Conservation (phyloP, 2,888 invertebrate genomes). For the Didymodactylos carnosus region DNA sequence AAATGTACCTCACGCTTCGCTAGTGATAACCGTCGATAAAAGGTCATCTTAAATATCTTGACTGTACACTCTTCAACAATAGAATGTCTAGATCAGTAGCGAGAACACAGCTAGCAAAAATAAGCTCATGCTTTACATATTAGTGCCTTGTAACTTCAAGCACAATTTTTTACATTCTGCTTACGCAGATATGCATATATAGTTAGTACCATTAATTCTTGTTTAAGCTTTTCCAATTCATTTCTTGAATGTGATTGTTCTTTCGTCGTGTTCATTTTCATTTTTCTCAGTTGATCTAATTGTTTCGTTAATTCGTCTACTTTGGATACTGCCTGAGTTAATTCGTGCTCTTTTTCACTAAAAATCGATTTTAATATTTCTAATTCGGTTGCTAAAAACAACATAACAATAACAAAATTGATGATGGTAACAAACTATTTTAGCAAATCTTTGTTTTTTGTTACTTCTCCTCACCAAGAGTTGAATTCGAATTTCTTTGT, state of each 20-base stretch:
- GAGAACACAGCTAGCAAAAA: too few species aligned
- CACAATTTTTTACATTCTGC: not conserved
- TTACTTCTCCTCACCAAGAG: slow-evolving; percentile 22
- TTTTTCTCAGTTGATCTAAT: slow-evolving; percentile 62
- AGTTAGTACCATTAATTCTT: slow-evolving; percentile 60
- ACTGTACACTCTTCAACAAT: too few species aligned
- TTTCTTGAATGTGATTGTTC: slow-evolving; percentile 31
- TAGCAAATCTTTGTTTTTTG: too few species aligned
- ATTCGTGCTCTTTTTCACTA: slow-evolving; percentile 89
- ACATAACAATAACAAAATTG: not conserved
- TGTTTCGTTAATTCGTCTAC: slow-evolving; percentile 85
- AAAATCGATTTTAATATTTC: slow-evolving; percentile 84
- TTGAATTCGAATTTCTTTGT: slow-evolving; percentile 53
- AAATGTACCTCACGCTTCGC: too few species aligned
- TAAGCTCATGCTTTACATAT: too few species aligned
- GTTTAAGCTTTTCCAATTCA: slow-evolving; percentile 70
- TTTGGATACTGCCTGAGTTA: slow-evolving; percentile 84
- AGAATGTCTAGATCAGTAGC: too few species aligned
- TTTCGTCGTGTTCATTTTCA: slow-evolving; percentile 24
- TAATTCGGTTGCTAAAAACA: slow-evolving; percentile 47
- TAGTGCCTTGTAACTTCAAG: not conserved
- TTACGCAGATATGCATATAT: too few species aligned
- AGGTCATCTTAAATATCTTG: too few species aligned
- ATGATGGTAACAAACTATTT: too few species aligned
- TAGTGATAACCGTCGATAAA: too few species aligned